Base-by-base conservation (phyloP, 2,113 vertebrate genomes). In the Emydura subglobosa region DNA sequence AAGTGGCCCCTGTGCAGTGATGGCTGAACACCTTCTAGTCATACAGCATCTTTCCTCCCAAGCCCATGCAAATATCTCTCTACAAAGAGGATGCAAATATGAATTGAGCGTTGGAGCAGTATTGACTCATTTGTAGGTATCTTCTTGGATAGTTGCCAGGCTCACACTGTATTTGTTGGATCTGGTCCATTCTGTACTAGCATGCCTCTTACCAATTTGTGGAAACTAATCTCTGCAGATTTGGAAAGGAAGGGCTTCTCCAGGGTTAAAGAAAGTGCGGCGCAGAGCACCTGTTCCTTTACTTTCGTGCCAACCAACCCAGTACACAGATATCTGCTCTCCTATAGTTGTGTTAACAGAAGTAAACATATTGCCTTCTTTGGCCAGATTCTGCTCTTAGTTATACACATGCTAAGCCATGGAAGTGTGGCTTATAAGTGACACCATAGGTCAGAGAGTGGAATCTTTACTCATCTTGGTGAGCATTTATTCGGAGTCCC, bases 1-100 rank as follows among this genome's bases (percentile, higher is more conserved):
- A 92, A 86, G 12, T 3, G 1, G 0, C 9, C 2, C 81, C 91
- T 79, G 19, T 93, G 53, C 84, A 14, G 87, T 22, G 5, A 6
- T 29, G 42, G 6, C 47, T 51, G 10, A 53, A 68, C 68, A 22
- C 0, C 7, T 10, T 29, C 68, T 74, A 27, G 22, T 14, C 39
- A 84, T 13, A 49, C 44, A 39, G 16, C 8, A 0, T 7, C 22
- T 47, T 47, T 78, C 42, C 3, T 42, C 11, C 13, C 10, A 74
- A 3, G 72, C 8, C n/a, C 24, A 78, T 44, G 42, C 22, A 78
- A 78, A 44, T 44, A 24, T 78, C 25, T 44, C 42, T 29, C 24
- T 78, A 44, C 42, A 78, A 27, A 78, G 22, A 74, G 42, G 42
- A 6, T 12, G 39, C 25, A 78, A 6, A 47, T 29, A 78, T 47